phyloP scores from a whole-genome alignment of 2,888 invertebrate species.

The Atethmia centrago region DNA sequence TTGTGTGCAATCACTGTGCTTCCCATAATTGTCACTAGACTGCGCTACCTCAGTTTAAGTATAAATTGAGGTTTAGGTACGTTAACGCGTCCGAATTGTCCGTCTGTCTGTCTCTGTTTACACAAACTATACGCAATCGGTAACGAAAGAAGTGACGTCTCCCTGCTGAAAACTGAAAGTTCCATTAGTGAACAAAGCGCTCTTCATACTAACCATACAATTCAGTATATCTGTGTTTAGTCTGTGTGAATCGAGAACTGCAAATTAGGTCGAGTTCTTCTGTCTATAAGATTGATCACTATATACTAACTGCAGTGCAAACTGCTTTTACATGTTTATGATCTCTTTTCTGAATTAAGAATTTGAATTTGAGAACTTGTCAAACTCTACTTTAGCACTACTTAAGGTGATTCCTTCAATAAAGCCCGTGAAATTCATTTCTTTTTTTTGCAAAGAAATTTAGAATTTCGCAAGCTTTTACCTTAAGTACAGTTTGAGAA shows the following conservation, averaged over 20 bases:
- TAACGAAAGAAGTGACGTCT: background rate
- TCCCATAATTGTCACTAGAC: background rate
- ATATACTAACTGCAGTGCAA: slow-evolving; percentile 1
- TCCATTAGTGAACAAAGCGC: slow-evolving; percentile 34
- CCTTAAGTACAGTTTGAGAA: too few relatives aligned
- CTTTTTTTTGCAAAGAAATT: background rate
- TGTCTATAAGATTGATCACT: slow-evolving; percentile 12
- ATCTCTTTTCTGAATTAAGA: background rate
- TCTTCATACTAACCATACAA: background rate
- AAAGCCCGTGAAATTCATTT: background rate
- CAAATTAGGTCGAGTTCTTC: slow-evolving; percentile 33
- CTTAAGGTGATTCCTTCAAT: background rate
- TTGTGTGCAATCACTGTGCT: background rate
- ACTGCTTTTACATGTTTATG: background rate
- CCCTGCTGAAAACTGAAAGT: slow-evolving; percentile 13
- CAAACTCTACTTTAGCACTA: background rate
- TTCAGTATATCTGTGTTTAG: slow-evolving; percentile 25
- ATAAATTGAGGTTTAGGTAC: too few relatives aligned
- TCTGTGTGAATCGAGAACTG: slow-evolving; percentile 27
- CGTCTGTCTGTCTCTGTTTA: background rate
- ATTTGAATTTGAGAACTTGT: background rate
- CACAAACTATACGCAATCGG: background rate
- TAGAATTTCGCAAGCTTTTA: background rate
- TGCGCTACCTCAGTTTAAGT: background rate
- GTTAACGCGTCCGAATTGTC: too few relatives aligned